Percentiles rank a stretch among this genome's conserved stretches.
phyloP scores from a whole-genome alignment of 2,797 vertebrate species.

The Pogonophryne albipinna region DNA sequence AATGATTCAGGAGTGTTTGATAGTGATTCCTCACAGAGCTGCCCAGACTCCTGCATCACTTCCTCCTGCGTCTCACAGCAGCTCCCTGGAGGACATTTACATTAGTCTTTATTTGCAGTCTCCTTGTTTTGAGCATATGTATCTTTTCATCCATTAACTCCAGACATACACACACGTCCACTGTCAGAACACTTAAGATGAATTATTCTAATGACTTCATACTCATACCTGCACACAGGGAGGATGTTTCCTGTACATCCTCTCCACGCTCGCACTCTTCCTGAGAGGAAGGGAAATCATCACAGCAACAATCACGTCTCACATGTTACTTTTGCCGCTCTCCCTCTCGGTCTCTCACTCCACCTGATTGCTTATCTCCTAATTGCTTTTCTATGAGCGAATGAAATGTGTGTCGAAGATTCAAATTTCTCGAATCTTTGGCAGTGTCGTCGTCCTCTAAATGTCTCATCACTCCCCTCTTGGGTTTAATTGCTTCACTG shows the following conservation, averaged over 20 bases:
- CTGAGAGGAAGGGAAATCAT: constrained; percentile 54
- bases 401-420: constrained; percentile 40
- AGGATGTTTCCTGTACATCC: constrained; percentile 43
- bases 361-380: constrained; percentile 67
- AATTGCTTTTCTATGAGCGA: constrained; percentile 72
- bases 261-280: constrained; percentile 27
- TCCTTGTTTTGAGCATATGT: constrained; percentile 29
- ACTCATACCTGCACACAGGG: constrained; percentile 43
- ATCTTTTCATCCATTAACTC: constrained; percentile 27
- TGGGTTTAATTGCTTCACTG: constrained; percentile 63
- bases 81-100: constrained; percentile 34
- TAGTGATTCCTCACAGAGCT: constrained; percentile 32
- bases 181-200: constrained; percentile 4
- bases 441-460: constrained; percentile 64
- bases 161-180: constrained; percentile 18
- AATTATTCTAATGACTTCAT: constrained; percentile 36
- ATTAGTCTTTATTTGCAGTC: constrained; percentile 40
- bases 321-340: constrained; percentile 27
- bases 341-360: constrained; percentile 36
- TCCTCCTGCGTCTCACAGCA: constrained; percentile 1
- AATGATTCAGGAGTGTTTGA: constrained; percentile 37
- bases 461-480: constrained; percentile 67
- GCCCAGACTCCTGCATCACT: not conserved
- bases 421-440: constrained; percentile 48
- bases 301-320: constrained; percentile 45